Conservation (phyloP, 2,888 invertebrate genomes). For the Brachyptera putata region DNA sequence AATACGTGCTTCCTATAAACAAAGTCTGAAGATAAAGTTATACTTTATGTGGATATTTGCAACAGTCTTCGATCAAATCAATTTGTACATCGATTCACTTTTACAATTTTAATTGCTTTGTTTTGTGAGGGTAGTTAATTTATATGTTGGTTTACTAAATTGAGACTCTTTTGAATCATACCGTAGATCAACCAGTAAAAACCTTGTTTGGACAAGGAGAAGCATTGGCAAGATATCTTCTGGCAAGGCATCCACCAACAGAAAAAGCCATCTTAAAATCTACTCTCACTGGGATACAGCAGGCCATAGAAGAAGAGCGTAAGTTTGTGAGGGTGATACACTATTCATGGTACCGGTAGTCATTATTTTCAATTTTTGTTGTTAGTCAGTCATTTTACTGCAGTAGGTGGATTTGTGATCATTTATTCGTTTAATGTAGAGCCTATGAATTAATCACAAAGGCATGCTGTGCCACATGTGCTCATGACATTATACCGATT, state of each 20-base stretch:
- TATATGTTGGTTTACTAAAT: neutral
- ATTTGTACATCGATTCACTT: too few relatives aligned
- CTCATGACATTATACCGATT: too few relatives aligned
- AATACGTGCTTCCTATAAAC: too few relatives aligned
- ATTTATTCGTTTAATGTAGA: too few relatives aligned
- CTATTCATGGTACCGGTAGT: neutral
- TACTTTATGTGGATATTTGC: too few relatives aligned
- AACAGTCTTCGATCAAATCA: too few relatives aligned
- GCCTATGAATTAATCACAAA: too few relatives aligned
- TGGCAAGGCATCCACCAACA: constrained; percentile 59
- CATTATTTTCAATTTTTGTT: neutral
- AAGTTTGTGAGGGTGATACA: constrained; percentile 17
- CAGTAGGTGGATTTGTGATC: too few relatives aligned
- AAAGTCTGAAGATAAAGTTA: too few relatives aligned
- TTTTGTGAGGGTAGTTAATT: constrained; percentile 4
- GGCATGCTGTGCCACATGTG: too few relatives aligned
- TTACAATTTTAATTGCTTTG: constrained; percentile 19
- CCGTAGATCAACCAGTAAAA: constrained; percentile 57
- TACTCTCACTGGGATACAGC: constrained; percentile 42
- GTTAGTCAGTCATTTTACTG: too few relatives aligned
- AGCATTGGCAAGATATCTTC: constrained; percentile 56
- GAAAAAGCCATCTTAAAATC: constrained; percentile 53
- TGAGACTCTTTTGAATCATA: neutral
- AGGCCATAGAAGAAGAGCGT: constrained; percentile 44
- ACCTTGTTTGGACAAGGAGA: constrained; percentile 52